A percentile compares a stretch with the other conserved stretches of the same genome.
Evolutionary conservation across 2,888 invertebrate species (phyloP).

Genomic region (Netelia inedita): DNA sequence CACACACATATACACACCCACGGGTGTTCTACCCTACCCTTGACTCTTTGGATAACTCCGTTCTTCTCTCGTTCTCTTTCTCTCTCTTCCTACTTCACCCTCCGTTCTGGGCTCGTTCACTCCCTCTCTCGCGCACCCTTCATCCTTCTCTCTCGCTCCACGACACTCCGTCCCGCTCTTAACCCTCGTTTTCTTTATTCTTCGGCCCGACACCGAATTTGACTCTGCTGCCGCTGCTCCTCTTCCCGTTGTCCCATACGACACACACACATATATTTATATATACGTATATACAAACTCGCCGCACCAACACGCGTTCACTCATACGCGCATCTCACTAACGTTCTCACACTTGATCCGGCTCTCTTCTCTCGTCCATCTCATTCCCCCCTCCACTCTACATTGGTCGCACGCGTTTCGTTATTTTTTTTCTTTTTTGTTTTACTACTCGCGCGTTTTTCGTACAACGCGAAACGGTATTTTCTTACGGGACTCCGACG

Average conservation of each 20-base stretch:
- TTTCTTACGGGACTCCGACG: too few relatives aligned
- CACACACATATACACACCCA: constrained; percentile 58
- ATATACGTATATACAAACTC: background rate
- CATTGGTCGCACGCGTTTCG: constrained; percentile 68
- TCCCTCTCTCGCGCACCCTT: constrained; percentile 59
- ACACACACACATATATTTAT: background rate
- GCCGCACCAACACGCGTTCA: constrained; percentile 52
- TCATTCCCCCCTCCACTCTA: constrained; percentile 66
- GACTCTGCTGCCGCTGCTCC: constrained; percentile 65
- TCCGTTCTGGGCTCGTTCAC: constrained; percentile 46
- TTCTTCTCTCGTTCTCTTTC: constrained; percentile 45
- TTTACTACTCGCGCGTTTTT: background rate
- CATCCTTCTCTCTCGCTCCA: constrained; percentile 48
- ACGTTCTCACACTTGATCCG: constrained; percentile 32
- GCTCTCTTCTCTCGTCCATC: constrained; percentile 26
- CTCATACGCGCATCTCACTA: constrained; percentile 1
- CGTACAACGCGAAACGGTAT: too few relatives aligned
- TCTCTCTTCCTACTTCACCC: constrained; percentile 56
- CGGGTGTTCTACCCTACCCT: constrained; percentile 75
- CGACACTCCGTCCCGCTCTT: constrained; percentile 64
- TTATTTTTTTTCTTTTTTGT: constrained; percentile 48
- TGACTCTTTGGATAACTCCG: constrained; percentile 29
- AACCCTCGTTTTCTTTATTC: constrained; percentile 66
- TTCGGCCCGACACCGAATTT: constrained; percentile 67
- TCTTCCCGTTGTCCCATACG: constrained; percentile 13